Base-by-base conservation (phyloP, 2,113 vertebrate species). In the Periophthalmodon schlosseri region DNA sequence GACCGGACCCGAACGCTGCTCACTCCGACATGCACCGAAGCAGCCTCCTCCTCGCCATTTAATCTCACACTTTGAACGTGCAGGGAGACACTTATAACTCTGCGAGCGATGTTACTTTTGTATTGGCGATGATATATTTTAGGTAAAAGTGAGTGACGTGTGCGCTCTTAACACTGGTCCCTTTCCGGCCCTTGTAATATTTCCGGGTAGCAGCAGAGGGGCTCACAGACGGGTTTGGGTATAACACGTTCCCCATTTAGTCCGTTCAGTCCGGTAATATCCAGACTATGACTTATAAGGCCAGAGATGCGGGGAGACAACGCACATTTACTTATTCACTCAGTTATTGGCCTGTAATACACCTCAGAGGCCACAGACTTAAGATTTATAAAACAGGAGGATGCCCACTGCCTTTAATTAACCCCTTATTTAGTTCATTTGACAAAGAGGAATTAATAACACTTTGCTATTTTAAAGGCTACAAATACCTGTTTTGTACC, bases 91-190 rank as follows among this genome's bases (percentile, higher is more conserved):
- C 82, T 50, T 75, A 65, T 52, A 36, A 68, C 69, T 68, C 84
- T 73, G 87, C 85, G 88, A 81, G 77, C 77, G 84, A 87, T 83
- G 74, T 83, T 88, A 81, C 87, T 86, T 85, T 86, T 85, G 84
- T 76, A 84, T 82, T 81, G 80, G 90, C 91, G 90, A 79, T 85
- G 86, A 75, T 88, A 89, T 89, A 89, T 89, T 90, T 91, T 88
- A 81, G 83, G 88, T 89, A 82, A 91, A 90, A 93, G 84, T 90
- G 90, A 91, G 88, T 95, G 93, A 95, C 94, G 94, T 93, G 91
- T 90, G 92, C 91, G 86, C 92, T 80, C 90, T 90, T 79, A 91
- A 91, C 92, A 86, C 88, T 72, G 88, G 92, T 91, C 90, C 36
- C 91, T 92, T 94, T 94, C 92, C 93, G 93, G 93, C 84, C 91